Percentiles rank a stretch among this genome's conserved stretches.
phyloP scores from a whole-genome alignment of 1,140 invertebrate species.

The Phortica variegata region DNA sequence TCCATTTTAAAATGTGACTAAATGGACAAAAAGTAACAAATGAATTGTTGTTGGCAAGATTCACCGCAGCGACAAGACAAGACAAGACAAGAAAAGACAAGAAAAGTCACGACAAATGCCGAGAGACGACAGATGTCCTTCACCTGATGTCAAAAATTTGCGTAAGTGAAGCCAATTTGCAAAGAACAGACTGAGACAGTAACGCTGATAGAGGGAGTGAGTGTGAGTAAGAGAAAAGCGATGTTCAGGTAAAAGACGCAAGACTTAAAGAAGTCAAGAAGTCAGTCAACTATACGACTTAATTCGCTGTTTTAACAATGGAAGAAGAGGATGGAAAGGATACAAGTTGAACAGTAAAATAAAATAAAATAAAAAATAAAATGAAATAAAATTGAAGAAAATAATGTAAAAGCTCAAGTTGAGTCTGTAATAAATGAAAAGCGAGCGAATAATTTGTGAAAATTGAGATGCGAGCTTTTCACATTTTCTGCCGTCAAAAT shows the following conservation, averaged over 20 bases:
- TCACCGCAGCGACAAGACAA: too few species aligned
- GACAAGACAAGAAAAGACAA: too few species aligned
- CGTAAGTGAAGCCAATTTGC: conserved; percentile 35
- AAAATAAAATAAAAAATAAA: not conserved
- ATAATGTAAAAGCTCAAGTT: not conserved
- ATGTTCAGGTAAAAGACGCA: conserved; percentile 2
- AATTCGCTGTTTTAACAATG: conserved; percentile 33
- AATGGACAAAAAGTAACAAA: too few species aligned
- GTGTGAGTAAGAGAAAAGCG: too few species aligned
- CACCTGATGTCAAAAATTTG: conserved; percentile 25
- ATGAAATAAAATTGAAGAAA: not conserved
- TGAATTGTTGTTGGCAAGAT: too few species aligned
- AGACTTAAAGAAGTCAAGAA: conserved; percentile 9
- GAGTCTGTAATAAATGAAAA: conserved; percentile 15
- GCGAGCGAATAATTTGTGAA: conserved; percentile 41
- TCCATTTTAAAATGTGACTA: too few species aligned
- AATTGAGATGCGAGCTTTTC: conserved; percentile 40
- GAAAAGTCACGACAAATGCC: conserved; percentile 12
- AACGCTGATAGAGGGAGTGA: too few species aligned
- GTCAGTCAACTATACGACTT: conserved; percentile 44
- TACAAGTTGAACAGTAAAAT: not conserved
- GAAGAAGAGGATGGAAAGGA: conserved; percentile 27
- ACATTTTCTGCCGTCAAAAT: conserved; percentile 25
- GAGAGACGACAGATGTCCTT: conserved; percentile 15
- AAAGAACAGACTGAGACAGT: conserved; percentile 21